These are phyloP conservation scores for Chaitophorus viminalis DNA, from an alignment of 2,888 invertebrate species.

Conservation along the genomic window DNA sequence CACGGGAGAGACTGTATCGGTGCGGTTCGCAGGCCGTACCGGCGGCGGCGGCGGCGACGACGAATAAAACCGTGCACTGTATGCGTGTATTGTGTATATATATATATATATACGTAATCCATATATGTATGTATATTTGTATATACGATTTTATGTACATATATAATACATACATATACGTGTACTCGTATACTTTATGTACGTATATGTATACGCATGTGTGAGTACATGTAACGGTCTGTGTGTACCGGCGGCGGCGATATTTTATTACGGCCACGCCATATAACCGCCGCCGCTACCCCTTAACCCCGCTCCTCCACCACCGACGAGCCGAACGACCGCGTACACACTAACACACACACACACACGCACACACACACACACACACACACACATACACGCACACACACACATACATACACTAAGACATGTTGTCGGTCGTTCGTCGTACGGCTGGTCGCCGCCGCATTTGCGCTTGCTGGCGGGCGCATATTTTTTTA, in stretches of 20 bases:
- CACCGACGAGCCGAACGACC: too few species aligned
- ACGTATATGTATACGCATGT: background rate
- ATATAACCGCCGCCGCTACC: background rate
- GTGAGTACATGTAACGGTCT: background rate
- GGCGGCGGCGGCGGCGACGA: background rate
- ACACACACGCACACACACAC: background rate
- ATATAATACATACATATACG: too few species aligned
- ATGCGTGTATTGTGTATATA: too few species aligned
- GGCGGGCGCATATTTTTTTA: background rate
- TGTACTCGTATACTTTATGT: background rate
- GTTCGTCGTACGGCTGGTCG: background rate
- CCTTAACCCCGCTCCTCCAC: background rate
- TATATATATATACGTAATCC: too few species aligned
- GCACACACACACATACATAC: background rate
- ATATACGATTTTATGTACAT: too few species aligned
- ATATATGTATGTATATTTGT: background rate
- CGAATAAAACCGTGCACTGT: background rate
- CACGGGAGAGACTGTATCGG: background rate
- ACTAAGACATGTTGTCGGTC: too few species aligned
- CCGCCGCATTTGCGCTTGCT: too few species aligned
- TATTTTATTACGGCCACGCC: constrained; percentile 30
- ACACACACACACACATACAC: background rate
- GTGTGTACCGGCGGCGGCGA: background rate
- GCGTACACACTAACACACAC: background rate
- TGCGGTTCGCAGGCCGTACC: background rate